These are phyloP conservation scores for Pararge aegeria DNA, from an alignment of 1,140 invertebrate species.

Conservation along the genomic window DNA sequence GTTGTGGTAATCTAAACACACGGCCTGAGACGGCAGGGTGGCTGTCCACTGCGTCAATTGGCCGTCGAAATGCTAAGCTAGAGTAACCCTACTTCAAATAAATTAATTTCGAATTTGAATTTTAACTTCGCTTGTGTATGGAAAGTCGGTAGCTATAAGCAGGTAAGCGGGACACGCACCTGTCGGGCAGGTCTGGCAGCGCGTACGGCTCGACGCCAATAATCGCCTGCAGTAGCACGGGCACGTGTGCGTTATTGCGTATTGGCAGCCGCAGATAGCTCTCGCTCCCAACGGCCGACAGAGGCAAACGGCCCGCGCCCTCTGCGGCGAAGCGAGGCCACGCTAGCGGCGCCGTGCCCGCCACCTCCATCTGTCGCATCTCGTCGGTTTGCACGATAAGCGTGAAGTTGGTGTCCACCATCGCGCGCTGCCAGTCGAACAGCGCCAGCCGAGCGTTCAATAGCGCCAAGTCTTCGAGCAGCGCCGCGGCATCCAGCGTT, in stretches of 20 bases:
- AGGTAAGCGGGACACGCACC: no score
- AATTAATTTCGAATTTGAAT: no score
- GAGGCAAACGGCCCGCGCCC: slow-evolving; percentile 21
- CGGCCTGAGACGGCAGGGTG: no score
- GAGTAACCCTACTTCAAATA: no score
- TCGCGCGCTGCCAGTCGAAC: slow-evolving; percentile 25
- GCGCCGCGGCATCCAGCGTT: slow-evolving; percentile 19
- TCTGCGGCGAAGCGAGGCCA: slow-evolving; percentile 5
- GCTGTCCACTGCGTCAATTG: no score
- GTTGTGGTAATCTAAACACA: no score
- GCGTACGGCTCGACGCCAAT: slow-evolving; percentile 3
- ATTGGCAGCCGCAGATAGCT: slow-evolving; percentile 29
- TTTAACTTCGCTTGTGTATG: no score
- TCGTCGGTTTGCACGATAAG: slow-evolving; percentile 39
- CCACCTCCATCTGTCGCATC: no score
- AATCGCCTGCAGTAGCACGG: slow-evolving; percentile 30
- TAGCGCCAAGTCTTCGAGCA: slow-evolving; percentile 30
- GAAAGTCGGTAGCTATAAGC: no score
- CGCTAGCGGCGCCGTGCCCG: slow-evolving; percentile 12
- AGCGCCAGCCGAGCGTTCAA: slow-evolving; percentile 25
- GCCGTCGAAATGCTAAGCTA: no score
- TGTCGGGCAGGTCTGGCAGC: slow-evolving; percentile 8
- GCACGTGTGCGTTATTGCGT: slow-evolving; percentile 32
- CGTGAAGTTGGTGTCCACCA: slow-evolving; percentile 25
- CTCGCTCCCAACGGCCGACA: slow-evolving; percentile 33